Conservation (phyloP, 2,797 vertebrate genomes). For the Rhabdomys pumilio region DNA sequence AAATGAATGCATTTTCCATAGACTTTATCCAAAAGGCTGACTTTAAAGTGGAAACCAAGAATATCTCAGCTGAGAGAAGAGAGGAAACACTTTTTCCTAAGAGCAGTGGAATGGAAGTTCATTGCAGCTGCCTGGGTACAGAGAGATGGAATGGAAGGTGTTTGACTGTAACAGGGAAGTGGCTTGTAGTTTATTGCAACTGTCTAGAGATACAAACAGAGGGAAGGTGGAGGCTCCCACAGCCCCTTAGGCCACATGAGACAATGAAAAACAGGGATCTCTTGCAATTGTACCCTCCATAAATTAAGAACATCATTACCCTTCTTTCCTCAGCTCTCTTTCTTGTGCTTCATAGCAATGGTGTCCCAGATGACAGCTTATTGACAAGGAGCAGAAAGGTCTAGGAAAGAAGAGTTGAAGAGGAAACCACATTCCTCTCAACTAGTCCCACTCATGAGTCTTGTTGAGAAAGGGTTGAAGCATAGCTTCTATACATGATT, state of each 20-base stretch:
- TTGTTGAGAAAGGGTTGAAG: neutral
- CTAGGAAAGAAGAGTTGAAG: neutral
- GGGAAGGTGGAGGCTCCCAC: neutral
- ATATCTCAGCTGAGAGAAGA: neutral
- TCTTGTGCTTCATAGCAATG: neutral
- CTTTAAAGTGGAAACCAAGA: slow-evolving; percentile 12
- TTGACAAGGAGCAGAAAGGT: neutral
- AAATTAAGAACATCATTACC: no score
- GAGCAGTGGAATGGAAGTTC: neutral
- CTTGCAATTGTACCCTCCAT: neutral
- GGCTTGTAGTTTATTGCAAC: neutral
- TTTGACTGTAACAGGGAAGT: neutral
- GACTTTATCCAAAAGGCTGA: neutral
- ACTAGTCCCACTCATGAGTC: neutral
- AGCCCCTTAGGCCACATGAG: neutral
- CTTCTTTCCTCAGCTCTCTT: neutral
- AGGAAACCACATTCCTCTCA: no score
- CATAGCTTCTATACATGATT: neutral
- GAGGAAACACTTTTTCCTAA: neutral
- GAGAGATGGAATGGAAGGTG: neutral
- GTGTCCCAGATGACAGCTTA: neutral
- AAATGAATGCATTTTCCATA: neutral
- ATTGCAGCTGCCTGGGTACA: neutral
- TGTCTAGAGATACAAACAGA: no score
- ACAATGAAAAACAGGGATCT: neutral